Evolutionary conservation across 1,140 invertebrate species (phyloP).

Genomic region (Papilio xuthus): DNA sequence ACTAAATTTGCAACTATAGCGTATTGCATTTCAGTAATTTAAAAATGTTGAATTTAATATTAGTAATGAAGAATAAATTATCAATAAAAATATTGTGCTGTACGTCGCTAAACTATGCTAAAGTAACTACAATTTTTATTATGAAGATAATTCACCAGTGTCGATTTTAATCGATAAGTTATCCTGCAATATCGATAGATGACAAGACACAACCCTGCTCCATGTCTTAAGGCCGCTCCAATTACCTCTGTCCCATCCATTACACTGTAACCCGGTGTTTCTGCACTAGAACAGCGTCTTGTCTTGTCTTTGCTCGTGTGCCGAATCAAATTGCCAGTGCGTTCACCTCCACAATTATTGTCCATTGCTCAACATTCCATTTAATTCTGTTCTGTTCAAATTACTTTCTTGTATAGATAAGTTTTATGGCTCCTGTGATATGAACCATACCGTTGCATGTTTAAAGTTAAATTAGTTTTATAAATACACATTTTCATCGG

Average conservation of each 20-base stretch:
- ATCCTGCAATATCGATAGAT: neutral
- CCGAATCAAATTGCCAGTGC: slow-evolving; percentile 16
- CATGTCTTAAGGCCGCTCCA: slow-evolving; percentile 7
- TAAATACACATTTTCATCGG: no score
- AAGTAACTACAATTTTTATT: neutral
- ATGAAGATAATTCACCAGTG: neutral
- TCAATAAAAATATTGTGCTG: neutral
- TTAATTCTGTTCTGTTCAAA: neutral
- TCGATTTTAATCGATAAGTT: neutral
- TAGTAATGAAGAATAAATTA: neutral
- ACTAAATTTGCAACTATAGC: neutral
- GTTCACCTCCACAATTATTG: slow-evolving; percentile 9
- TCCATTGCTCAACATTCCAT: slow-evolving; percentile 14
- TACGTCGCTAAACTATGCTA: neutral
- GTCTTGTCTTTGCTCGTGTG: slow-evolving; percentile 31
- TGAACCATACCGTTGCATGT: no score
- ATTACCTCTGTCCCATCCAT: slow-evolving; percentile 37
- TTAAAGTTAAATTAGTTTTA: no score
- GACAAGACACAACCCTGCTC: slow-evolving; percentile 12
- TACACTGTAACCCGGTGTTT: slow-evolving; percentile 34
- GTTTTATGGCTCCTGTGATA: neutral
- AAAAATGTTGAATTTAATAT: neutral
- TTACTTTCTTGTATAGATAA: neutral
- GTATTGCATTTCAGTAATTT: slow-evolving; percentile 25
- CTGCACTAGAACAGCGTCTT: slow-evolving; percentile 28